phyloP scores from a whole-genome alignment of 2,797 vertebrate species.

The Intellagama lesueurii region DNA sequence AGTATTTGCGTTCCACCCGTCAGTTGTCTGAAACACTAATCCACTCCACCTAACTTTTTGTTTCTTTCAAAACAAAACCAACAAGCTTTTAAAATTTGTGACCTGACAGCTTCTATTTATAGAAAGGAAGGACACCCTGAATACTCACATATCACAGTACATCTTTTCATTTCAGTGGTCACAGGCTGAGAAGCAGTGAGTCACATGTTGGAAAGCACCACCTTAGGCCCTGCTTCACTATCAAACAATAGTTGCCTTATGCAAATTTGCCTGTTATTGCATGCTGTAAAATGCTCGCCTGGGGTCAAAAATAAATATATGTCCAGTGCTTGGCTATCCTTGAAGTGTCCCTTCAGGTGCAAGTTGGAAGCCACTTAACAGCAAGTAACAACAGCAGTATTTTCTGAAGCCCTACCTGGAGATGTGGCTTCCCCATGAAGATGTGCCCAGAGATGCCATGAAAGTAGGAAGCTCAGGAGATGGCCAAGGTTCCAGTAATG shows the following conservation, averaged over 20 bases:
- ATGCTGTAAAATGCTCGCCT: neutral
- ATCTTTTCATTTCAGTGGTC: conserved; percentile 1
- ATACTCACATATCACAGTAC: neutral
- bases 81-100: neutral
- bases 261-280: neutral
- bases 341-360: neutral
- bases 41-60: neutral
- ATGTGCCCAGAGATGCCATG: too few species aligned
- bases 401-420: neutral
- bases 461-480: too few species aligned
- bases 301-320: neutral
- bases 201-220: neutral
- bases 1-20: neutral
- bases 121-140: neutral
- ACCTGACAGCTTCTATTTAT: conserved; percentile 1
- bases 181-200: neutral
- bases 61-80: neutral
- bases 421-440: neutral
- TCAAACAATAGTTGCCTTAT: too few species aligned
- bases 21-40: neutral
- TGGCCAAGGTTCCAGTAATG: too few species aligned
- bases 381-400: too few species aligned
- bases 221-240: neutral
- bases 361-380: too few species aligned
- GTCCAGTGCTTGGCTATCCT: neutral